Conservation (phyloP, 2,797 vertebrate species). For the Loris lydekkerianus region DNA sequence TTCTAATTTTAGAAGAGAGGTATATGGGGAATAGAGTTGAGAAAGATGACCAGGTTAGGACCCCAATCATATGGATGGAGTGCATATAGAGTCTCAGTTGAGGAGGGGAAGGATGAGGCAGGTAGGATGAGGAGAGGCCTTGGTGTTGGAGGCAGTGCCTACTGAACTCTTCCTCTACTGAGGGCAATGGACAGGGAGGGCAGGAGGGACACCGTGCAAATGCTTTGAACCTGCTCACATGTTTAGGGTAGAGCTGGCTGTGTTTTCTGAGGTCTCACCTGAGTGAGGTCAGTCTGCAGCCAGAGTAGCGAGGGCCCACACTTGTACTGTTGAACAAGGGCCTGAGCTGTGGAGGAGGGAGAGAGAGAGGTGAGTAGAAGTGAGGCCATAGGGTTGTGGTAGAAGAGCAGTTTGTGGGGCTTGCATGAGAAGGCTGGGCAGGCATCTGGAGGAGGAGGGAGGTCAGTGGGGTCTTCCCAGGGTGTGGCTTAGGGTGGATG, state of each 20-base stretch:
- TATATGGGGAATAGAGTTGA: not conserved
- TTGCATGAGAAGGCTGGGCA: too few species aligned
- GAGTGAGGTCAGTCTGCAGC: conserved; percentile 81
- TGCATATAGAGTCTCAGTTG: not conserved
- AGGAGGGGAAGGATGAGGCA: not conserved
- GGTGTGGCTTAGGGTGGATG: too few species aligned
- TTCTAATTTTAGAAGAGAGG: too few species aligned
- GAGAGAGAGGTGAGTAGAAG: not conserved
- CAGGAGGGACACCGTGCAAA: not conserved
- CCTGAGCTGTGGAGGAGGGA: conserved; percentile 73
- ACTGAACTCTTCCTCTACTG: not conserved
- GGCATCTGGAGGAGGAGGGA: too few species aligned
- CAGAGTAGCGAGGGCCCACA: conserved; percentile 71
- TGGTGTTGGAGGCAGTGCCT: not conserved
- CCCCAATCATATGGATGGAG: not conserved
- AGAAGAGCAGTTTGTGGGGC: too few species aligned
- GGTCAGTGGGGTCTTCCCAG: too few species aligned
- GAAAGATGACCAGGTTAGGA: not conserved
- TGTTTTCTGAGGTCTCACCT: conserved; percentile 78
- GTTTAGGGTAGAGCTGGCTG: too few species aligned
- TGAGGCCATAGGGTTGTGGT: too few species aligned
- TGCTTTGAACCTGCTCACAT: not conserved
- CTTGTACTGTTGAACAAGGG: conserved; percentile 82
- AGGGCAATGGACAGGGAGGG: not conserved
- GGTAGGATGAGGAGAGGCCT: not conserved